A percentile compares a stretch with the other conserved stretches of the same genome.
These are phyloP conservation scores for Caenorhabditis auriculariae DNA, from an alignment of 2,888 invertebrate genomes.

Conservation along the genomic window DNA sequence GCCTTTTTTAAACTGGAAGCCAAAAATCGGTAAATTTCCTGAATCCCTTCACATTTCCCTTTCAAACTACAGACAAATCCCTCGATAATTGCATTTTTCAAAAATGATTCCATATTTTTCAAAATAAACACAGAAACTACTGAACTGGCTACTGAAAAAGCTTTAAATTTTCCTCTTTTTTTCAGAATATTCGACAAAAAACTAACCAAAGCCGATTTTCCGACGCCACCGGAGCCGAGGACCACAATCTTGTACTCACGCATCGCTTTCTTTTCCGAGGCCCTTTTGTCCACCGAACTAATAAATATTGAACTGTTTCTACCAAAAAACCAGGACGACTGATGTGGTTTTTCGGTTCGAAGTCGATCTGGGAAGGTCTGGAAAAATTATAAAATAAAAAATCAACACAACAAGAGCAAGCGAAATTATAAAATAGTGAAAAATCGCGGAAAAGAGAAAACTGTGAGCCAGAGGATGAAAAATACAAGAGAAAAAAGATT, in stretches of 20 bases:
- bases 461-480: neutral
- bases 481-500: neutral
- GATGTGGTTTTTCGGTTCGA: too few species aligned
- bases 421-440: neutral
- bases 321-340: neutral
- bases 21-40: too few species aligned
- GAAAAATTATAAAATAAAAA: neutral
- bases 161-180: neutral
- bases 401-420: neutral
- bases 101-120: neutral
- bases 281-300: neutral
- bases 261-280: constrained; percentile 71
- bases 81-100: too few species aligned
- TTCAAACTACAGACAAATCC: too few species aligned
- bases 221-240: constrained; percentile 98
- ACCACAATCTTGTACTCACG: constrained; percentile 99
- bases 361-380: neutral
- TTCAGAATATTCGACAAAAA: neutral
- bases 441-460: neutral
- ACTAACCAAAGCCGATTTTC: constrained; percentile 85
- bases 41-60: too few species aligned
- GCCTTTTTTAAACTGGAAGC: too few species aligned
- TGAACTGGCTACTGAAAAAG: neutral
- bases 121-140: neutral
- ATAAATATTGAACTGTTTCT: too few species aligned